Base-by-base conservation (phyloP, 2,113 vertebrate species). In the Todiramphus saurophagus region DNA sequence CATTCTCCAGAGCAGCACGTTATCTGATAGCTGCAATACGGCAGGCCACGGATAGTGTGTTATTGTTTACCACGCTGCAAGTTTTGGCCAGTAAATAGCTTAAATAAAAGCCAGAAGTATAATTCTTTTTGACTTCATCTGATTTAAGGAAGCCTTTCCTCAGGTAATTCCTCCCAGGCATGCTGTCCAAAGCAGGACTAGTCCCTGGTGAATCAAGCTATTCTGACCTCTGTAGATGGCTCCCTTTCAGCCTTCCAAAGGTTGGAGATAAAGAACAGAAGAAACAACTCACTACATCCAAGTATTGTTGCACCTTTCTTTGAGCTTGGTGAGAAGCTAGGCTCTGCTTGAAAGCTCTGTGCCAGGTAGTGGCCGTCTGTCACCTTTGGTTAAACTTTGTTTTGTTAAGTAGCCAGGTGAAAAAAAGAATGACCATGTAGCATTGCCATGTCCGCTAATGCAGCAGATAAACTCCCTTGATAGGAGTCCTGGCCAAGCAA, bases 61-160 rank as follows among this genome's bases (percentile, higher is more conserved):
- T 97, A 90, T 95, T 92, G 48, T 97, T 97, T 97, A 90, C 96
- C 90, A 93, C 69, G 18, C 72, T 93, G 66, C 76, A 86, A 90
- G 90, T 92, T 90, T 86, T 72, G 69, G 60, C 76, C 73, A 92
- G 83, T 90, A 92, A 95, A 92, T 89, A 92, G 33, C 69, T 87
- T 91, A 83, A 94, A 75, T 56, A 95, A 94, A 90, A 50, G 51
- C 64, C 76, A 83, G 69, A 83, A 93, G 69, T 81, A 75, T 63
- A 43, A 80, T 88, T 95, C 59, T 58, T 68, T 95, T 88, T 83
- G 5, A 78, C 72, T 93, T 91, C 77, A 68, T 92, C 64, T 92
- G 72, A 86, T 88, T 96, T 83, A 86, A 92, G 90, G 85, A 90
- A 89, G 39, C 27, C 53, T 83, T 90, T 94, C 35, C 62, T 89